Evolutionary conservation across 2,797 vertebrate species (phyloP), one percentile per base, ranked within the genome.

Genomic region (Helarctos malayanus): DNA sequence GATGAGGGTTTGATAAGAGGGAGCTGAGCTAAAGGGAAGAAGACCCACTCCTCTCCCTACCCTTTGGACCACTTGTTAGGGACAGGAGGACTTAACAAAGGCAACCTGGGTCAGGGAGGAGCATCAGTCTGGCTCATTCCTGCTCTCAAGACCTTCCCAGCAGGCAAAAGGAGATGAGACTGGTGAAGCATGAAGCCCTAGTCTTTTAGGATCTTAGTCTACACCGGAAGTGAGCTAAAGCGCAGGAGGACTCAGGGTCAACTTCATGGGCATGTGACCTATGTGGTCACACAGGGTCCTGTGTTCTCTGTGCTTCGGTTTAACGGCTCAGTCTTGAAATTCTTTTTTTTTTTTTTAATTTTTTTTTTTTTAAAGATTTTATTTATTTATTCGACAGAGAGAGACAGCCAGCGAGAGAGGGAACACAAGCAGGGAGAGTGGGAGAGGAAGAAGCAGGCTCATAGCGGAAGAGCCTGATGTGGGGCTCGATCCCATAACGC

Each of bases 131-230:
- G 86, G 38, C 45, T 68, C 86, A 56, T 63, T 83, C 54, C 63
- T n/a, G 54, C 23, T 79, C 32, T 84, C 56, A 27, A 96, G 57
- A 41, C 68, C 75, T 75, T 87, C 18, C 57, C 57, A 75, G 49
- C 19, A 88, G 87, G 63, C 54, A 54, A 49, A 85, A 80, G 6
- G 7, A 47, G 73, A 38, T 6, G 49, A 73, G 80, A 32, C 38
- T 54, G 21, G 63, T 41, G 63, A 90, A 73, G 54, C 32, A 32
- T 16, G 73, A 47, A 85, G 32, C 80, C 63, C 35, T 25, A 27
- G 56, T 32, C 32, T 49, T 80, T 89, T 7, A 71, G 80, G 47
- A 79, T 85, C 71, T 93, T 81, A 16, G 7, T 54, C 35, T 73
- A 88, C 38, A 41, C 1, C 12, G 23, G 52, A 78, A 75, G 29